Conservation (phyloP, 2,113 vertebrate species). For the Pseudorectes ferrugineus region DNA sequence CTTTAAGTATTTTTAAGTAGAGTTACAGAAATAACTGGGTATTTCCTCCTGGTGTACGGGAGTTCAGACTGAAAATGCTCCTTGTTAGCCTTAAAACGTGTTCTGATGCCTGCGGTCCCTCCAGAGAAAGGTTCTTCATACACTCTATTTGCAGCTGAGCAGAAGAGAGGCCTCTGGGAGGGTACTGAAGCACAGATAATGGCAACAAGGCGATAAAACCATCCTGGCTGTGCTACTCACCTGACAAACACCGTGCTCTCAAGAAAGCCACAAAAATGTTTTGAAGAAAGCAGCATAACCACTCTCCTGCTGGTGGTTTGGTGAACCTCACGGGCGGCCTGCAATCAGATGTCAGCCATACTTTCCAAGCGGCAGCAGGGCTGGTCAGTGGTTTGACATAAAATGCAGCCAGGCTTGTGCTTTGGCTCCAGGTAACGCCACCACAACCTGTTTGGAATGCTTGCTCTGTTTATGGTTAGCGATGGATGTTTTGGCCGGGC, state of each 20-base stretch:
- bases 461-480: background rate
- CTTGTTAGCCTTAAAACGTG: background rate
- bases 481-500: background rate
- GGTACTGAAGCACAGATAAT: background rate
- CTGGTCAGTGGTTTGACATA: constrained; percentile 41
- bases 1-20: background rate
- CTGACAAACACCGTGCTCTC: background rate
- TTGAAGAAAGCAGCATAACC: constrained; percentile 37
- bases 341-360: constrained; percentile 28
- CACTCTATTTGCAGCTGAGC: background rate
- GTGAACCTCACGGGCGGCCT: background rate
- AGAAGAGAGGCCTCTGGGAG: background rate
- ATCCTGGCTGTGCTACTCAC: constrained; percentile 2
- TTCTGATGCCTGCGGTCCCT: background rate
- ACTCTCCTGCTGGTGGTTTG: constrained; percentile 37
- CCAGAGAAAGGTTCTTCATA: background rate
- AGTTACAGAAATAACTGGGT: background rate
- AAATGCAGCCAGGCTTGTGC: background rate
- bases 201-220: background rate
- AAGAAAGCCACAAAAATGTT: constrained; percentile 45
- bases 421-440: constrained; percentile 42
- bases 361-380: background rate
- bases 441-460: constrained; percentile 46
- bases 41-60: background rate
- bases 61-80: background rate